Conservation (phyloP, 2,888 invertebrate genomes). For the Uloborus plumipes region DNA sequence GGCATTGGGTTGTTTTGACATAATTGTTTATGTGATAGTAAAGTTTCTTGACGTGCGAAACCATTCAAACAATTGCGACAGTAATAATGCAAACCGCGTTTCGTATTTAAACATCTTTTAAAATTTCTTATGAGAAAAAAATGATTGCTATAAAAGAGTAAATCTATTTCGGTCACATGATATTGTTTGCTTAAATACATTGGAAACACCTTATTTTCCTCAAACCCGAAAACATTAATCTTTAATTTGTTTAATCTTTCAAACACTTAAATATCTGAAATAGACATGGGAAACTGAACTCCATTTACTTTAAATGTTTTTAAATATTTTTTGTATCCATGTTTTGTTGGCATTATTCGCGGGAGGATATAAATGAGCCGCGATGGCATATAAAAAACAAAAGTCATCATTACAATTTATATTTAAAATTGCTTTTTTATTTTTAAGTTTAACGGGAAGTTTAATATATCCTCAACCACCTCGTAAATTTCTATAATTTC, state of each 20-base stretch:
- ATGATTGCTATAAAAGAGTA: conserved; percentile 9
- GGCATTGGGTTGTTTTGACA: too few species aligned
- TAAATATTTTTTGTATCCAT: conserved; percentile 11
- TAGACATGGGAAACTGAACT: too few species aligned
- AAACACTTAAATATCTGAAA: too few species aligned
- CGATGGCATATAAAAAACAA: conserved; percentile 6
- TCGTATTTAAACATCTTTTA: neutral
- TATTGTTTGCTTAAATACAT: neutral
- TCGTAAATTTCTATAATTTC: neutral
- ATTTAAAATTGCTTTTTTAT: conserved; percentile 7
- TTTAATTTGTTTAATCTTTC: too few species aligned
- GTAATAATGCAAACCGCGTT: too few species aligned
- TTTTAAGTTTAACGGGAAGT: neutral
- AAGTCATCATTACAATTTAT: neutral
- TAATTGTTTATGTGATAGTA: too few species aligned
- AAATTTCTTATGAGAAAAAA: conserved; percentile 23
- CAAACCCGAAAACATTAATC: too few species aligned
- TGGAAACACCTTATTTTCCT: too few species aligned
- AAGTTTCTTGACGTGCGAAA: too few species aligned
- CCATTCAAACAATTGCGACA: too few species aligned
- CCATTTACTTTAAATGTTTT: conserved; percentile 12
- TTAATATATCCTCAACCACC: too few species aligned
- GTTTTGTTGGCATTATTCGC: neutral
- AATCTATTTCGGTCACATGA: neutral
- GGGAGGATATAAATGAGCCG: too few species aligned